Base-by-base conservation (phyloP, 2,888 invertebrate genomes). In the Bhutanitis thaidina region DNA sequence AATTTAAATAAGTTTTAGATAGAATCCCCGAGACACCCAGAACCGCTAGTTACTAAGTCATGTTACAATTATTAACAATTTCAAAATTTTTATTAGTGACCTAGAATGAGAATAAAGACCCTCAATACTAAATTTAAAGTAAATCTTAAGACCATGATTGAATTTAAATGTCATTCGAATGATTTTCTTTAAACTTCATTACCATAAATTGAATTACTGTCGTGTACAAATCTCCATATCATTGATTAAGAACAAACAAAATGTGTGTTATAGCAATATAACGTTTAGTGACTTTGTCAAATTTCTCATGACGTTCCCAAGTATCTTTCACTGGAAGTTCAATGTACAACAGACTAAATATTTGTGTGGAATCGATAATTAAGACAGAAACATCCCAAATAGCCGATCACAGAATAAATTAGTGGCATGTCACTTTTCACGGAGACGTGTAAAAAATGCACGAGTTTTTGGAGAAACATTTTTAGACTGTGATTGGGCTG, bases 321-420 rank as follows among this genome's bases (percentile, higher is more conserved):
- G 25, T 37, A 51, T 56, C 53, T 51, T 49, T 53, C 56, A 51
- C 49, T 49, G 50, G 52, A 61, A 72, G 82, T 77, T 82, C 80
- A 73, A 65, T 56, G 78, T 46, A 69, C 77, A 63, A 56, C 49
- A 58, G 59, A 61, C 54, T 62, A 75, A 84, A 87, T 79, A 83
- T 86, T 86, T 71, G 75, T 71, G 54, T 54, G 43, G 77, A 76
- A 83, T 84, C 66, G 73, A 73, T 85, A 83, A 86, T 81, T 80
- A 81, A 76, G 66, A 64, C 60, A 62, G 60, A 70, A 74, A 71
- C 70, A 69, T 67, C 66, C 67, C 67, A 75, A 75, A 75, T 71
- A 69, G 46, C 69, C 58, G 76, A 80, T 79, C 77, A 71, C 69
- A 62, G 86, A 74, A 88, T 86, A 87, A 80, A 87, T 88, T 88